Base-by-base conservation (phyloP, 2,888 invertebrate genomes). In the Unio delphinus region DNA sequence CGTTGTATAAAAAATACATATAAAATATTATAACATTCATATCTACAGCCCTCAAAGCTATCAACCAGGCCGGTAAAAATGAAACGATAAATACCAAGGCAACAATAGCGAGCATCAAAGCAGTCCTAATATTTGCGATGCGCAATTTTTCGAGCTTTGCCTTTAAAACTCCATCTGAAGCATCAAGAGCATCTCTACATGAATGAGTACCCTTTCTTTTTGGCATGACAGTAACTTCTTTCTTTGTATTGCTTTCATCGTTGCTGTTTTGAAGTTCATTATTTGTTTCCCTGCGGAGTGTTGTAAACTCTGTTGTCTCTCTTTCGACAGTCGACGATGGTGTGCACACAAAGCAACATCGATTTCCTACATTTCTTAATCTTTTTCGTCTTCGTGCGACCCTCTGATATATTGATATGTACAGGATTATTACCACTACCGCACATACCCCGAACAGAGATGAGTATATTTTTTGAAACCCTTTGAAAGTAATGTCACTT, bases 31-130 rank as follows among this genome's bases (percentile, higher is more conserved):
- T 80, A 55, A 81, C 70, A 68, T 87, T 83, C 80, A 83, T 82
- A 8, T 73, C 68, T 7, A 89, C 77, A 55, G 87, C 71, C 60
- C 76, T 55, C 23, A 85, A 76, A 0, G 88, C 86, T 86, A 88
- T 88, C 23, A 90, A 79, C 83, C 87, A 88, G 7, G 89, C 88
- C 0, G 90, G 90, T 63, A 88, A 70, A 77, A 89, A 90, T 45
- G 88, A 86, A 57, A 89, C 74, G n/a, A 89, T 85, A 75, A 89
- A 89, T n/a, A 89, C 89, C 1, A 89, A 73, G 34, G 89, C 87
- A 18, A 90, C 90, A 54, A 90, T 88, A 64, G 89, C 89, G 68
- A 90, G 72, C 89, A 89, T 89, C 62, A 84, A 82, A n/a, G 90
- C 90, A 15, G 89, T 89, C 72, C 88, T 89, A 61, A 90, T 83